Base-by-base conservation (phyloP, 2,113 vertebrate species). In the Hiodon tergisus region DNA sequence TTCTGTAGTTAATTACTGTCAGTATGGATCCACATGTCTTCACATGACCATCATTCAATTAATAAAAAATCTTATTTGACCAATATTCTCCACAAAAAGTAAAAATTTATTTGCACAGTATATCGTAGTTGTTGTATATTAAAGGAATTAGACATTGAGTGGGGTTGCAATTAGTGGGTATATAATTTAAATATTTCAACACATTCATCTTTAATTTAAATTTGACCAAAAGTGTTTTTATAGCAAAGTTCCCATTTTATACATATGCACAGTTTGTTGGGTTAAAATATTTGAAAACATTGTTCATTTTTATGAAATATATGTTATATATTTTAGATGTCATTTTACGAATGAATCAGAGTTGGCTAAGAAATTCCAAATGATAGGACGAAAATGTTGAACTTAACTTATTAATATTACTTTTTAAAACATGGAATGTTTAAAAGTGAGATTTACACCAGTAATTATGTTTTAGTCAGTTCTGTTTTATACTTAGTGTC, bases 261-360 rank as follows among this genome's bases (percentile, higher is more conserved):
- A 5, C 13, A 50, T 51, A 67, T 13, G 65, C 48, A 51, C 48
- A 67, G 13, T 52, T 11, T 57, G 6, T 57, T 57, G 11, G 6
- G 55, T n/a, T 11, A 50, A 68, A 50, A 68, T 3, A 68, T 31
- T 31, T 0, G 31, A 59, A 55, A 16, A 4, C 53, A 55, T 70
- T 70, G 52, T 70, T 70, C 46, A 55, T 70, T n/a, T 70, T 55
- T 70, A 70, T 55, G 53, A 10, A 55, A 70, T 17, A 59, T 14
- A 71, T 60, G 17, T 59, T 71, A 59, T 60, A 46, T 52, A 59
- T 48, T 11, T 55, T 71, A 58, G 69, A 31, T 57, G 1, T 4
- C 54, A 55, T 55, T 8, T 55, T 55, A 8, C 54, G 8, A 55
- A 55, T 55, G 4, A 5, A 55, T 8, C 54, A n/a, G n/a, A n/a